Evolutionary conservation across 2,888 invertebrate species (phyloP), one percentile per base, ranked within the genome.

Genomic region (Anthophora plumipes): DNA sequence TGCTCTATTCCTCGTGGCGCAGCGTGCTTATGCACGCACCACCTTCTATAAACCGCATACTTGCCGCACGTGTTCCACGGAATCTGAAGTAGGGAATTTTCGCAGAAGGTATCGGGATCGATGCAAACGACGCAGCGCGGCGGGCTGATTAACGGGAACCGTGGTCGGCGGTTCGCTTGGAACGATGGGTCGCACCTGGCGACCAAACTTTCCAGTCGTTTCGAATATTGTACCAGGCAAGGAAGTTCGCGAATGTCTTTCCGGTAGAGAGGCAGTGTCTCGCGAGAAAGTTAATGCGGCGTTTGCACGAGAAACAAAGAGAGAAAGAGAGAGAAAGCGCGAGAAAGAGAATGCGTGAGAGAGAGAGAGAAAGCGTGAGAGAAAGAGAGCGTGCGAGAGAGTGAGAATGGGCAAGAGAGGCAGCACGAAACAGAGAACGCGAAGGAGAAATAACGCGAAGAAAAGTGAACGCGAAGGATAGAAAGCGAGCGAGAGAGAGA

Each of bases 121-220:
- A 73, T 48, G 31, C 31, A 39, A 20, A 50, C 46, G 68, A 43
- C 52, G 31, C 31, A 4, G 31, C 31, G 50, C 31, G 31, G 31
- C 31, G 50, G 22, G 6, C 70, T 52, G 61, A 71, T 70, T 70
- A 70, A 70, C 71, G 70, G 25, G 41, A 9, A 25, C 4, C 70
- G 60, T 20, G 50, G 22, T 70, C 43, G 43, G 14, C 31, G 20
- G 63, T 52, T 63, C 52, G 52, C 52, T 41, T 11, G 41, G 48
- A 63, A 71, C 37, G 41, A 61, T 25, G 52, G 41, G 52, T 50
- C 60, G 60, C 69, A 63, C 63, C 71, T 48, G 52, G 39, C 63
- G 52, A 12, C 14, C n/a, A 41, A 63, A 71, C 48, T 71, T 71
- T 71, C 63, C 52, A 54, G 31, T 63, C 63, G 52, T 63, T 25